Percentiles rank a stretch among this genome's conserved stretches.
Evolutionary conservation across 2,888 invertebrate species (phyloP).

Genomic region (Deilephila porcellus): DNA sequence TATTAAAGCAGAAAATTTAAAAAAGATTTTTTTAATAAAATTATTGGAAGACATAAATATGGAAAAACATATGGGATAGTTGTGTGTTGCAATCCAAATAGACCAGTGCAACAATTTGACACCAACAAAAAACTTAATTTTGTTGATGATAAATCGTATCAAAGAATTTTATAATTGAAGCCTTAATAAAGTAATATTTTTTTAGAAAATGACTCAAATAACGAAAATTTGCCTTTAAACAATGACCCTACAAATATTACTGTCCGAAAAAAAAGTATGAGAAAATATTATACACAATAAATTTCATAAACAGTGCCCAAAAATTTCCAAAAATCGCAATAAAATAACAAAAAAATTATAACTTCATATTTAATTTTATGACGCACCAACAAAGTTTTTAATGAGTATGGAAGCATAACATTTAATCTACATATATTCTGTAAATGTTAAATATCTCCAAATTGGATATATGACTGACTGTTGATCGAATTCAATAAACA

Average conservation of each 20-base stretch:
- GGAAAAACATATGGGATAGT: not conserved
- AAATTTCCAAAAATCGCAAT: no score
- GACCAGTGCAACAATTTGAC: no score
- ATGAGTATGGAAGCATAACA: not conserved
- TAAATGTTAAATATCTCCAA: not conserved
- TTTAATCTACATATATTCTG: not conserved
- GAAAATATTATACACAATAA: no score
- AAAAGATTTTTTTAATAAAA: not conserved
- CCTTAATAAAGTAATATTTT: not conserved
- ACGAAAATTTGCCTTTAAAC: not conserved
- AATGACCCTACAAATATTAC: not conserved
- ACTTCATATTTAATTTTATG: not conserved
- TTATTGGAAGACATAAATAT: slow-evolving; percentile 12
- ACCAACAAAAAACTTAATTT: no score
- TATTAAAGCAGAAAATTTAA: not conserved
- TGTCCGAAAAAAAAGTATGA: not conserved
- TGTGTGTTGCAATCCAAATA: no score
- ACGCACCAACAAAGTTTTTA: not conserved
- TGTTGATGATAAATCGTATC: not conserved
- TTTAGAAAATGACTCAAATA: not conserved
- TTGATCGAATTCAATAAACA: no score
- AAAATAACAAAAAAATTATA: not conserved
- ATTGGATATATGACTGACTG: not conserved
- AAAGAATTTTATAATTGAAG: not conserved
- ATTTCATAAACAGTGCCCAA: no score